Percentiles rank a stretch among this genome's conserved stretches.
phyloP scores from a whole-genome alignment of 2,888 invertebrate genomes.

The Coelinius sp. region DNA sequence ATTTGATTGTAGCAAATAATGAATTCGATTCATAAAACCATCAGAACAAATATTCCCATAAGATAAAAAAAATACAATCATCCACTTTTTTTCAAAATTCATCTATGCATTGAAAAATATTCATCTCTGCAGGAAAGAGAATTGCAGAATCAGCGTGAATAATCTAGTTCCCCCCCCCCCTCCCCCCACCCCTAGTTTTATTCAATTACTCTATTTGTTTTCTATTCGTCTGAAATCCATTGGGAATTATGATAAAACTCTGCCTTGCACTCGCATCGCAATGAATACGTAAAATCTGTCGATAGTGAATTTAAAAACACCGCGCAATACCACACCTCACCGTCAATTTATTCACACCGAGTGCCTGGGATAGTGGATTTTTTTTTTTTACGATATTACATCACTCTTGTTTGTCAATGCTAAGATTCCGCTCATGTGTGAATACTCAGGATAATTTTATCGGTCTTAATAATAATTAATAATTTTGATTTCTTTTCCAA shows the following conservation, averaged over 20 bases:
- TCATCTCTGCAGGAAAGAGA: no score
- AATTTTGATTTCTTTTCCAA: no score
- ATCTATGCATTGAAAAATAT: neutral
- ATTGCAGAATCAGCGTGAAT: no score
- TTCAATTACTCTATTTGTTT: neutral
- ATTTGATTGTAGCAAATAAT: no score
- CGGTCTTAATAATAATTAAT: no score
- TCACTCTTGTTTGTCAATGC: neutral
- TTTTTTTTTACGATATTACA: neutral
- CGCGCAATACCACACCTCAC: neutral
- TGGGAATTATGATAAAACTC: constrained; percentile 16
- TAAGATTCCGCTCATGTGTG: neutral
- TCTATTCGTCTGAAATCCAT: neutral
- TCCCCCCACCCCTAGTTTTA: neutral
- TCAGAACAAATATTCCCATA: no score
- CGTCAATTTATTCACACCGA: constrained; percentile 12
- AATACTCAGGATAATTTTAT: no score
- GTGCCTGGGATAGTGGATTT: neutral
- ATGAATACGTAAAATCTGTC: constrained; percentile 15
- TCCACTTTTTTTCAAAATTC: neutral
- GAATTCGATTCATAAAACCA: no score
- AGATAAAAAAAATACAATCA: neutral
- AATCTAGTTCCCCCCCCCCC: no score
- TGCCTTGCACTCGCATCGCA: neutral
- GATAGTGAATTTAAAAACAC: constrained; percentile 16